phyloP scores from a whole-genome alignment of 1,140 invertebrate genomes.

The Tyrophagus putrescentiae region DNA sequence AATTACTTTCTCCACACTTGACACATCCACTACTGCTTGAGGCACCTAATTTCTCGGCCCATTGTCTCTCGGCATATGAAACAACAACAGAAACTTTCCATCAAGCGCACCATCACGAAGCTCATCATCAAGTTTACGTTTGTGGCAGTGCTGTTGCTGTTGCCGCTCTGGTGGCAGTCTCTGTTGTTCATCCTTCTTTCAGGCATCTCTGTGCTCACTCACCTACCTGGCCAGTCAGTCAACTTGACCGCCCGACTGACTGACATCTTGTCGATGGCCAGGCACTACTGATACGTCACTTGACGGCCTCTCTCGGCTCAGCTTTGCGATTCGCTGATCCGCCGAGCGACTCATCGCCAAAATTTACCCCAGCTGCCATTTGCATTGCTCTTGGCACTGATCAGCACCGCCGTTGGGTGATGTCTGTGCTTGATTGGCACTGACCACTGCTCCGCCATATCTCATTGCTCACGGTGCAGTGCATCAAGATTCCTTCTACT shows the following conservation, averaged over 20 bases:
- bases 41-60: background rate
- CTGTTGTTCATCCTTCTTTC: no score
- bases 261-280: conserved; percentile 3
- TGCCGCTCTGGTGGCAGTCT: background rate
- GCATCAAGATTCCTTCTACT: no score
- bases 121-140: background rate
- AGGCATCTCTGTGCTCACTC: background rate
- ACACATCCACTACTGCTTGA: background rate
- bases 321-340: no score
- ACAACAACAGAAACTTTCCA: background rate
- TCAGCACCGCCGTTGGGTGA: no score
- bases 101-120: background rate
- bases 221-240: conserved; percentile 7
- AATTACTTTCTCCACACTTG: conserved; percentile 16
- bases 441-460: no score
- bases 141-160: no score
- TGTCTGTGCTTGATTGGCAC: no score
- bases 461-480: no score
- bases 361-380: no score
- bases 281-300: background rate
- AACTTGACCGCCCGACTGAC: conserved; percentile 1
- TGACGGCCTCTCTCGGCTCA: no score
- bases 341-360: no score
- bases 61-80: background rate
- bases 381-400: no score